Conservation (phyloP, 2,888 invertebrate genomes). For the Cryptocephalus moraei region DNA sequence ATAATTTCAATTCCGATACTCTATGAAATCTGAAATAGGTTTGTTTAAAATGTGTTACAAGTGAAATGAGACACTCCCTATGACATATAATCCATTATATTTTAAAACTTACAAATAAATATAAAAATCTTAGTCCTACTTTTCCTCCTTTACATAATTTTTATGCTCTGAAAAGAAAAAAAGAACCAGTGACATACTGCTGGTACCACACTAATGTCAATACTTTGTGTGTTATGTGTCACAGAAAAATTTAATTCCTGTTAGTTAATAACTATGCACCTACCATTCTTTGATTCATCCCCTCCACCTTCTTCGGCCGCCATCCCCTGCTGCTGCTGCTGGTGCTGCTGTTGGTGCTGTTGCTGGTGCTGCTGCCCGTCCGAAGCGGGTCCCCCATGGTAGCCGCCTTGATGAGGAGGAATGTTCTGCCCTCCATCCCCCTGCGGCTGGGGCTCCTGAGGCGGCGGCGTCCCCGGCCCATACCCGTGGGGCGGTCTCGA, state of each 20-base stretch:
- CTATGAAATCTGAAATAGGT: no score
- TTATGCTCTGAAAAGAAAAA: constrained; percentile 4
- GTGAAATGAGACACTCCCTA: no score
- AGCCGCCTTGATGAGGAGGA: background rate
- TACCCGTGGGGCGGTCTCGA: constrained; percentile 31
- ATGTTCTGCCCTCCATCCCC: background rate
- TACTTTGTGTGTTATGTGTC: background rate
- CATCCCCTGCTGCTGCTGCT: constrained; percentile 2
- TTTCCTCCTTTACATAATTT: constrained; percentile 1
- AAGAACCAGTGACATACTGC: background rate
- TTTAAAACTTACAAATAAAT: background rate
- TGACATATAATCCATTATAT: no score
- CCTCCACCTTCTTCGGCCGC: constrained; percentile 4
- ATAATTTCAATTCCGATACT: no score
- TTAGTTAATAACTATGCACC: background rate
- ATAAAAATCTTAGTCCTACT: constrained; percentile 1
- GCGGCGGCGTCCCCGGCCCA: background rate
- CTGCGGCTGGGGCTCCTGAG: background rate
- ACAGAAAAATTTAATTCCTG: background rate
- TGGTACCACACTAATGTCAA: background rate
- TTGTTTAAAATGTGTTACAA: no score
- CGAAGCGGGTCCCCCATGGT: background rate
- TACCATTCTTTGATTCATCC: constrained; percentile 4
- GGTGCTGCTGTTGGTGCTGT: constrained; percentile 1
- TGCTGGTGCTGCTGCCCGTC: constrained; percentile 2